phyloP scores from a whole-genome alignment of 1,140 invertebrate species.

The Atta cephalotes region DNA sequence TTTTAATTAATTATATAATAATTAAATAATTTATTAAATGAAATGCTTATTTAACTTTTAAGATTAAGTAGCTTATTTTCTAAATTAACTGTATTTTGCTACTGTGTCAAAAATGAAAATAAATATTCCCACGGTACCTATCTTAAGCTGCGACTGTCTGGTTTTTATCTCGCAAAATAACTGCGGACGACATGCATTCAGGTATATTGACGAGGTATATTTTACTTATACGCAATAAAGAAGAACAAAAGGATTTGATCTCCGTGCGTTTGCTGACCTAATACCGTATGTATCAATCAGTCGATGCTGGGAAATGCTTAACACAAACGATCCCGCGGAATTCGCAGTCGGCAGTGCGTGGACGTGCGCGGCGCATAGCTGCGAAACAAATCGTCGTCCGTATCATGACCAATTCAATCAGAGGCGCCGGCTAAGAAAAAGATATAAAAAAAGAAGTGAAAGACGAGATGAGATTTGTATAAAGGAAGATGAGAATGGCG shows the following conservation, averaged over 20 bases:
- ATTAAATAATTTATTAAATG: background rate
- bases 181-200: slow-evolving; percentile 14
- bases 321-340: slow-evolving; percentile 76
- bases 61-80: background rate
- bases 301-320: slow-evolving; percentile 72
- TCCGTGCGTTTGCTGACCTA: slow-evolving; percentile 67
- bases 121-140: slow-evolving; percentile 2
- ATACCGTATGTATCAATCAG: slow-evolving; percentile 70
- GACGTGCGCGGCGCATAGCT: slow-evolving; percentile 65
- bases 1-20: slow-evolving; percentile 2
- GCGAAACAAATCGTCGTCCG: slow-evolving; percentile 55
- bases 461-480: slow-evolving; percentile 13
- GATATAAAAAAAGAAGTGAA: slow-evolving; percentile 27
- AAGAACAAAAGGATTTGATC: slow-evolving; percentile 67
- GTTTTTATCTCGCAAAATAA: slow-evolving; percentile 12
- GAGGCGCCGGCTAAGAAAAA: slow-evolving; percentile 76
- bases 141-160: slow-evolving; percentile 29
- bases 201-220: slow-evolving; percentile 26
- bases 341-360: slow-evolving; percentile 72
- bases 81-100: background rate
- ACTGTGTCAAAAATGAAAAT: background rate
- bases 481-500: slow-evolving; percentile 19
- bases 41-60: background rate
- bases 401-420: slow-evolving; percentile 81
- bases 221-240: slow-evolving; percentile 23